These are phyloP conservation scores for Zootermopsis nevadensis DNA, from an alignment of 2,888 invertebrate species.

Conservation along the genomic window DNA sequence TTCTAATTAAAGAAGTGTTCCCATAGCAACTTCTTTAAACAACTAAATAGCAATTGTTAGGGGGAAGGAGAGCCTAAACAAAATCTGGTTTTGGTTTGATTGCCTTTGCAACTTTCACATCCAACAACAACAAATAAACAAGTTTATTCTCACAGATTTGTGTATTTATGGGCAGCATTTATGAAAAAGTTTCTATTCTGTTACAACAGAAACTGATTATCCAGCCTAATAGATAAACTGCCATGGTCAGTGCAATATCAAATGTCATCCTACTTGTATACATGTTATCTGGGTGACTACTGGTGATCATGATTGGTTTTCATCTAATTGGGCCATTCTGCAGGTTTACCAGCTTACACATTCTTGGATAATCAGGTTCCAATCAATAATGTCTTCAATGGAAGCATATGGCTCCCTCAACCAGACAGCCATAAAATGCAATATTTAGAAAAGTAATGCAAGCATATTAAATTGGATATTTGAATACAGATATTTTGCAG, in stretches of 20 bases:
- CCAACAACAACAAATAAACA: not conserved
- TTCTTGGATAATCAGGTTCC: not conserved
- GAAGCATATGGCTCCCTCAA: not conserved
- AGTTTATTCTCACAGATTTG: not conserved
- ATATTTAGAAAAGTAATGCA: constrained; percentile 9
- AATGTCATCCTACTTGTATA: constrained; percentile 10
- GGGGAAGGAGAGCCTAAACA: not conserved
- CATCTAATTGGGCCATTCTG: not conserved
- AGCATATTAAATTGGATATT: not conserved
- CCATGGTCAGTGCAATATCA: constrained; percentile 3
- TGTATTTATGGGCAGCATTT: constrained; percentile 21
- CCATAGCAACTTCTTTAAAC: constrained; percentile 14
- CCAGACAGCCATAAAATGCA: not conserved
- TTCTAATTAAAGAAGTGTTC: not conserved
- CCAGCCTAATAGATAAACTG: constrained; percentile 3
- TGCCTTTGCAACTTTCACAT: constrained; percentile 1
- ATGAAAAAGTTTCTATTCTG: not conserved
- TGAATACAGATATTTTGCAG: not conserved
- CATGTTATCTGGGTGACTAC: not conserved
- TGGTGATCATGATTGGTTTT: not conserved
- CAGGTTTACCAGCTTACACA: not conserved
- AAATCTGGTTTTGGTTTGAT: not conserved
- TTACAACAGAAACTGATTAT: constrained; percentile 21
- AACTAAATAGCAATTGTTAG: constrained; percentile 17
- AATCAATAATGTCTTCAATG: not conserved